These are phyloP conservation scores for Trichogramma evanescens DNA, from an alignment of 2,888 invertebrate species.

Conservation along the genomic window DNA sequence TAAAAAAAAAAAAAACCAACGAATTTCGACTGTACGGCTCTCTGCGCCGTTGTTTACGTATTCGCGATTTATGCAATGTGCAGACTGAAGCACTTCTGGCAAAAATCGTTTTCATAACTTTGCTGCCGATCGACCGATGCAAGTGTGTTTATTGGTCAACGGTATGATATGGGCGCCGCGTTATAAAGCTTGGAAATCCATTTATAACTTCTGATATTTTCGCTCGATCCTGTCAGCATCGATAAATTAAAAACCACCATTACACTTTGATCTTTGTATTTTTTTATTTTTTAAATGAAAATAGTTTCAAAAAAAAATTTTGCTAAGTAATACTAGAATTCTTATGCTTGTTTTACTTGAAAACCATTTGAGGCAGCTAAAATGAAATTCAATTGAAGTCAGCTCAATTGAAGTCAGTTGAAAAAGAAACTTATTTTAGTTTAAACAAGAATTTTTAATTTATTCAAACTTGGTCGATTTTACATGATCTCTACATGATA, in stretches of 20 bases:
- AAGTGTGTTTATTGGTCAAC: too few species aligned
- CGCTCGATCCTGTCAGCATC: too few species aligned
- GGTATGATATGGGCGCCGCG: too few species aligned
- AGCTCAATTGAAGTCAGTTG: too few species aligned
- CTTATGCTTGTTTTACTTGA: neutral
- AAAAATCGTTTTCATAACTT: conserved; percentile 3
- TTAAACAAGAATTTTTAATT: neutral
- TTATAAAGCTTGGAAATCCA: too few species aligned
- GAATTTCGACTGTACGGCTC: too few species aligned
- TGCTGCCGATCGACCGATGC: conserved; percentile 23
- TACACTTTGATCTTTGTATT: neutral
- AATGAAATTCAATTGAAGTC: too few species aligned
- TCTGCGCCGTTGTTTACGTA: neutral
- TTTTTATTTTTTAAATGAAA: neutral
- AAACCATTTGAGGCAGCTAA: neutral
- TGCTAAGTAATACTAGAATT: neutral
- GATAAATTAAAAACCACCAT: neutral
- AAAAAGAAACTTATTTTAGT: too few species aligned
- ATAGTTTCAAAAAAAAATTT: neutral
- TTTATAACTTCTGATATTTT: too few species aligned
- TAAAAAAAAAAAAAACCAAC: too few species aligned
- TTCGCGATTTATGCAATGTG: neutral
- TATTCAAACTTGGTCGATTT: neutral
- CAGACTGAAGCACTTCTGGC: conserved; percentile 9
- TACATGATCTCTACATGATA: neutral